Evolutionary conservation across 2,113 vertebrate species (phyloP), one percentile per base, ranked within the genome.

Genomic region (Macquaria australasica): DNA sequence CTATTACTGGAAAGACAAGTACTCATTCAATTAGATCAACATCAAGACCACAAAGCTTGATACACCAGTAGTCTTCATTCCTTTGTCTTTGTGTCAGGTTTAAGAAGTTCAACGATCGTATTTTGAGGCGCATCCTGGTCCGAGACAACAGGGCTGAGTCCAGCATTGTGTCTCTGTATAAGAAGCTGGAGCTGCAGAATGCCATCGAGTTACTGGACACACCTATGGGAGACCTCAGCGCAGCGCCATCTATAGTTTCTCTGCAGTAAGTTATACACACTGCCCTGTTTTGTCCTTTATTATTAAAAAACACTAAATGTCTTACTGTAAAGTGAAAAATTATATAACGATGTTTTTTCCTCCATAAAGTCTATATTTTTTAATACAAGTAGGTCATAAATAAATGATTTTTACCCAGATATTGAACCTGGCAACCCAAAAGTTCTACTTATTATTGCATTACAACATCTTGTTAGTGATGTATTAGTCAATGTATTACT

Each of bases 141-240:
- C 94, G 96, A 80, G 95, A 96, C 64, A 96, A 96, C 80, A 90
- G 92, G 55, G 96, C 97, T 0, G 97, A 97, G 89, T 98, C 98
- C 55, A 97, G 97, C 78, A 96, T 99, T 18, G 95, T 99, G 69
- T 95, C 97, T 18, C 84, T 99, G 71, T 98, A 98, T 81, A 98
- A 98, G 91, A 99, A 97, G 76, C 95, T 99, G 94, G 97, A 99
- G 92, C 96, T 98, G 89, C 97, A 98, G 80, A 94, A 96, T 64
- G 97, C 97, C 39, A 96, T 99, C 0, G 96, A 97, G 77, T 91
- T 98, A 88, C 95, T 96, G 28, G 97, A 97, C 69, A 94, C 95
- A 1, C 94, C 90, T 0, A 14, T 95, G 21, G 96, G 96, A 6
- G 94, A 95, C 90, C 89, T 97, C 21, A 95, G 90, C 18, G 92